A percentile compares a stretch with the other conserved stretches of the same genome.
Evolutionary conservation across 2,888 invertebrate genomes (phyloP).

Genomic region (Girardia tigrina): DNA sequence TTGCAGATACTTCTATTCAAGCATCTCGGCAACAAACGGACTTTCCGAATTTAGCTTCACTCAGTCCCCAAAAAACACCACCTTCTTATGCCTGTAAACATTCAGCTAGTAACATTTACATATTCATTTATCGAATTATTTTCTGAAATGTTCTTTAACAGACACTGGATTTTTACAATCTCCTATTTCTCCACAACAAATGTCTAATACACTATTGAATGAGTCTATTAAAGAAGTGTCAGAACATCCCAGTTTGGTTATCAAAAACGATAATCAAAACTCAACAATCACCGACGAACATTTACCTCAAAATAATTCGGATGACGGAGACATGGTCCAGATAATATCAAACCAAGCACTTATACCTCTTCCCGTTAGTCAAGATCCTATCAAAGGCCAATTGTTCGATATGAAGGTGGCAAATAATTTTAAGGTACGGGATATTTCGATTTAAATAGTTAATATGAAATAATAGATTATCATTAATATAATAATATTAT

Average conservation of each 20-base stretch:
- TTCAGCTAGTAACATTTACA: neutral
- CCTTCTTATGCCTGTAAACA: conserved; percentile 1
- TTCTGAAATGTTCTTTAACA: too few species aligned
- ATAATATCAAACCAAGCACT: neutral
- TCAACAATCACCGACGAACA: neutral
- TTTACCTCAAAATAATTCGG: neutral
- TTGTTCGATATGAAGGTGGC: neutral
- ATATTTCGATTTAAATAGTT: too few species aligned
- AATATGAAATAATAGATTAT: too few species aligned
- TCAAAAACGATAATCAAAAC: neutral
- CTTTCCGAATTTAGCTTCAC: neutral
- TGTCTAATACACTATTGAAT: neutral
- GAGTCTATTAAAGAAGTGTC: conserved; percentile 3
- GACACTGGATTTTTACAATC: neutral
- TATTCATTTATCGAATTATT: too few species aligned
- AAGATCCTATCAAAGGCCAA: neutral
- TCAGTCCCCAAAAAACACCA: neutral
- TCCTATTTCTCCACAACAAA: neutral
- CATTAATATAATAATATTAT: too few species aligned
- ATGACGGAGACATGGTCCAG: neutral
- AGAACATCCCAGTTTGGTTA: neutral
- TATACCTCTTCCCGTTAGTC: neutral
- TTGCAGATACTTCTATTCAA: neutral
- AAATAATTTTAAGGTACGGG: neutral
- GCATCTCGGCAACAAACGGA: neutral